These are phyloP conservation scores for Corvus cornix DNA, from an alignment of 2,113 vertebrate genomes.

Conservation along the genomic window DNA sequence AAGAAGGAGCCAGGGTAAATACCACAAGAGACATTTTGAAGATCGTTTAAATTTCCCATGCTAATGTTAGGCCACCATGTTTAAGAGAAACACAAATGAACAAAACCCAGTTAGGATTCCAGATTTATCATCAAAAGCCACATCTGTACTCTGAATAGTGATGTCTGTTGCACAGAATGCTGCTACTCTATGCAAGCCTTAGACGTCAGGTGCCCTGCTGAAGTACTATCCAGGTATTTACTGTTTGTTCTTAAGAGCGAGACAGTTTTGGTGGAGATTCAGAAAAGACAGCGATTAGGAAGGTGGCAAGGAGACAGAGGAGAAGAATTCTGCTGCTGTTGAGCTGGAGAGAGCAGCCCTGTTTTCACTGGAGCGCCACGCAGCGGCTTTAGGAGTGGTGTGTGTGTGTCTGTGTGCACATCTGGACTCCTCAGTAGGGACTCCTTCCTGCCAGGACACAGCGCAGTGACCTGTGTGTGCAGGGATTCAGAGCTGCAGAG, in stretches of 20 bases:
- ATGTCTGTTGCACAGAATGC: background rate
- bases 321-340: background rate
- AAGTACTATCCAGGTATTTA: background rate
- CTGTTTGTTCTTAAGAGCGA: background rate
- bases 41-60: background rate
- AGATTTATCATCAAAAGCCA: background rate
- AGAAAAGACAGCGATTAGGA: background rate
- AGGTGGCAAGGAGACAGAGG: background rate
- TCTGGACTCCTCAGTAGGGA: background rate
- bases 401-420: background rate
- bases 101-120: background rate
- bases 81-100: background rate
- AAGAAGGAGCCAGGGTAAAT: background rate
- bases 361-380: background rate
- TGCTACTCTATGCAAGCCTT: background rate
- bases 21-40: background rate
- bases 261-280: background rate
- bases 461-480: background rate
- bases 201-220: background rate
- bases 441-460: background rate
- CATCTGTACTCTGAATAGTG: background rate
- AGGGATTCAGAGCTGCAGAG: background rate
- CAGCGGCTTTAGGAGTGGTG: background rate
- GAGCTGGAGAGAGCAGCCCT: background rate
- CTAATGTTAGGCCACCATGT: background rate